phyloP scores from a whole-genome alignment of 2,797 vertebrate genomes.

The Notolabrus celidotus region DNA sequence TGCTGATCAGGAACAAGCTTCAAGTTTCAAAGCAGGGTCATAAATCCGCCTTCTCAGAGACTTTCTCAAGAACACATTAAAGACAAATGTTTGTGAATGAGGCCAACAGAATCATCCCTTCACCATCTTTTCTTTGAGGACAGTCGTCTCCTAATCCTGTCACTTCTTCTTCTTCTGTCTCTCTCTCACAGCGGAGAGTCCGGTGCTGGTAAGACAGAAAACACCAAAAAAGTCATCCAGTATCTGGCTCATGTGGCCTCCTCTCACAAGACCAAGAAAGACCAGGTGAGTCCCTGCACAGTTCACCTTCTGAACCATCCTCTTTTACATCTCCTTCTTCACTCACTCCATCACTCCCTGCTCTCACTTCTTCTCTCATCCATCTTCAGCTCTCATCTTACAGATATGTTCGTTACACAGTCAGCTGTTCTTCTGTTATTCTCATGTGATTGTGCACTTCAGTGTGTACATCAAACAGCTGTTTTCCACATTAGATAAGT shows the following conservation, averaged over 20 bases:
- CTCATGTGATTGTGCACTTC: conserved; percentile 34
- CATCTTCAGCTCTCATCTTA: conserved; percentile 26
- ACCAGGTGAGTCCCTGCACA: conserved; percentile 89
- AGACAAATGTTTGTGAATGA: too few species aligned
- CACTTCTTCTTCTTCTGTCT: too few species aligned
- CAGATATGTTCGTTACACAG: conserved; percentile 16
- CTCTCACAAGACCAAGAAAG: conserved; percentile 98
- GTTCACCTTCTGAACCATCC: neutral
- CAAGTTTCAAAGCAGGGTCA: too few species aligned
- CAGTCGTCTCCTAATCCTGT: too few species aligned
- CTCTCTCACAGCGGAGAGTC: conserved; percentile 90
- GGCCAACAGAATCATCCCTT: neutral
- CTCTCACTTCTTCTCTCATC: neutral
- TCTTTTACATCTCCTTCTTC: neutral
- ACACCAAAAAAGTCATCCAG: conserved; percentile 99
- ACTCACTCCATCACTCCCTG: neutral
- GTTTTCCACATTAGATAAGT: conserved; percentile 24
- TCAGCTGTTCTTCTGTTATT: neutral
- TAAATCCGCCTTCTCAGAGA: too few species aligned
- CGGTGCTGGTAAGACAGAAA: conserved; percentile 97
- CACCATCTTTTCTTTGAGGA: neutral
- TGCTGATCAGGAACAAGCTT: too few species aligned
- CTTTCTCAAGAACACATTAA: too few species aligned
- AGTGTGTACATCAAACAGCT: neutral
- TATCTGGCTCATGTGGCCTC: conserved; percentile 97